Evolutionary conservation across 1,140 invertebrate species (phyloP).

Genomic region (Drosophila subpulchrella): DNA sequence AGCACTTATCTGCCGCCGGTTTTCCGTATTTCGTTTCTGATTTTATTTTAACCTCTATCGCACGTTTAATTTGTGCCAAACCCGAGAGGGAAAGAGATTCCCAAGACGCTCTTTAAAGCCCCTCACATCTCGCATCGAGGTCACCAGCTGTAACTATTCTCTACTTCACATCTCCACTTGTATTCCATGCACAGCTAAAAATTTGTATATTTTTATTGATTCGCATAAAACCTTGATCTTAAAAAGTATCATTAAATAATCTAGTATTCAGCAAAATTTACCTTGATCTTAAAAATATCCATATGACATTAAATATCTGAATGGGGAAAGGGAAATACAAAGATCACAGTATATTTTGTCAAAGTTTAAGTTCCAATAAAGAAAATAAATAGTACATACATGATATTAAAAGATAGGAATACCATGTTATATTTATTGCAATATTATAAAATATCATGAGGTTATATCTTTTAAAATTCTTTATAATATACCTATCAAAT

Average conservation of each 20-base stretch:
- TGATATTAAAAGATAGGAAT: neutral
- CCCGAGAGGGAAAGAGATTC: neutral
- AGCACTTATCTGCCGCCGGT: slow-evolving; percentile 25
- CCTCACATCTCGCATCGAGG: slow-evolving; percentile 27
- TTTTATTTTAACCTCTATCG: slow-evolving; percentile 29
- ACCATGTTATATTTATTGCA: neutral
- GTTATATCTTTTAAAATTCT: no score
- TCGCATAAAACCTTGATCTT: slow-evolving; percentile 4
- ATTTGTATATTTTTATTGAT: neutral
- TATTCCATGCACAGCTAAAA: slow-evolving; percentile 8
- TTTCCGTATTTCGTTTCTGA: slow-evolving; percentile 46
- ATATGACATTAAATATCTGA: neutral
- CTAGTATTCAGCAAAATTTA: no score
- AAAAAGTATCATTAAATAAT: neutral
- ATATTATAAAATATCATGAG: no score
- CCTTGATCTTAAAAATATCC: slow-evolving; percentile 3
- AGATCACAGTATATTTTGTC: neutral
- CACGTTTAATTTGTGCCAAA: slow-evolving; percentile 17
- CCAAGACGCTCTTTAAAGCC: slow-evolving; percentile 29
- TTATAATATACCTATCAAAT: no score
- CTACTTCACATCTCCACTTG: slow-evolving; percentile 13
- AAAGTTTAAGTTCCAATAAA: neutral
- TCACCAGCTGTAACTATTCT: slow-evolving; percentile 22
- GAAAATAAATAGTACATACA: neutral
- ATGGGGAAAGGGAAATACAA: no score